Percentiles rank a stretch among this genome's conserved stretches.
Conservation (phyloP, 1,140 invertebrate species). For the Neodiprion pinetum region DNA sequence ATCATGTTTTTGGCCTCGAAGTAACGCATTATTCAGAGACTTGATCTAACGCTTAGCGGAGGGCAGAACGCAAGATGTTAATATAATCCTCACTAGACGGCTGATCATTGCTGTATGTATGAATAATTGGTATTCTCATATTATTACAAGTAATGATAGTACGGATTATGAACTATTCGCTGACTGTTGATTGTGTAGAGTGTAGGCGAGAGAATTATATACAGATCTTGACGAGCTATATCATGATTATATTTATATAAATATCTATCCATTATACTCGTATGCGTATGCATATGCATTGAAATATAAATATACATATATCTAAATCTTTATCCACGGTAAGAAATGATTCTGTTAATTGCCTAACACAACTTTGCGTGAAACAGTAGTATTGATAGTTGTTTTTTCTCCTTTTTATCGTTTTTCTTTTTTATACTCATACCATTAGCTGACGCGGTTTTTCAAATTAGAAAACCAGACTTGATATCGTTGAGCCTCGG, state of each 20-base stretch:
- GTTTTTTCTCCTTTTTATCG: too few species aligned
- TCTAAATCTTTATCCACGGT: not conserved
- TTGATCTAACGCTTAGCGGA: not conserved
- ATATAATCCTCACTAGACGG: not conserved
- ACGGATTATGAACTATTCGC: slow-evolving; percentile 4
- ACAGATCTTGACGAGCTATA: slow-evolving; percentile 2
- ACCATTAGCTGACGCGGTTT: not conserved
- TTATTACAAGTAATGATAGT: not conserved
- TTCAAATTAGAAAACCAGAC: not conserved
- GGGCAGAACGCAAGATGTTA: not conserved
- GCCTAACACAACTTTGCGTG: not conserved
- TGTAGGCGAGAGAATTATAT: not conserved
- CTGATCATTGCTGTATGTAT: not conserved
- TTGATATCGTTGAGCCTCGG: not conserved
- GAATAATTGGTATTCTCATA: too few species aligned
- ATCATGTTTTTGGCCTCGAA: slow-evolving; percentile 71
- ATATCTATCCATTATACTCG: not conserved
- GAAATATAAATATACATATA: slow-evolving; percentile 11
- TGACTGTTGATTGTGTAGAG: slow-evolving; percentile 11
- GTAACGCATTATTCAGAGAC: slow-evolving; percentile 40
- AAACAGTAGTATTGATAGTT: not conserved
- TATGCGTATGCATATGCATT: not conserved
- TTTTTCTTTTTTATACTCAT: not conserved
- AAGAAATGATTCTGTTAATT: not conserved
- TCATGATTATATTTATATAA: slow-evolving; percentile 6